phyloP scores from a whole-genome alignment of 2,113 vertebrate species.

The Chiloscyllium plagiosum region DNA sequence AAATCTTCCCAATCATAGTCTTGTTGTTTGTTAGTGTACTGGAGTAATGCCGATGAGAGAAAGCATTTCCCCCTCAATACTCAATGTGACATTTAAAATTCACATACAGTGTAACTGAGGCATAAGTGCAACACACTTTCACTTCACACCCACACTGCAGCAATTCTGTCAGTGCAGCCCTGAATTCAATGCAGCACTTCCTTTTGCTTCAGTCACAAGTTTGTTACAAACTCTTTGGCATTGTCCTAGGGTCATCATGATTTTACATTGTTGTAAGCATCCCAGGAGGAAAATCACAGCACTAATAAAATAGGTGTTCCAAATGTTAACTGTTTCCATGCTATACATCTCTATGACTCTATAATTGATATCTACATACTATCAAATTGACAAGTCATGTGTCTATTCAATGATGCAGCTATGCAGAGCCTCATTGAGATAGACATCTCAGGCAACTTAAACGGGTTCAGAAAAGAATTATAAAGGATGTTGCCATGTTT shows the following conservation, averaged over 20 bases:
- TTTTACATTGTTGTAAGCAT: not conserved
- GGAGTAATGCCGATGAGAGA: not conserved
- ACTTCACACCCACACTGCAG: not conserved
- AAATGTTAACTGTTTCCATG: not conserved
- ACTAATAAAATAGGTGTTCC: not conserved
- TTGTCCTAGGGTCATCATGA: not conserved
- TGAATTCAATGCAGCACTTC: not conserved
- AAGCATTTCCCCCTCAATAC: not conserved
- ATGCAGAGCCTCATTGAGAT: not conserved
- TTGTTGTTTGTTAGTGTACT: not conserved
- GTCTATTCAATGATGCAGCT: not conserved
- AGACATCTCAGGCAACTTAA: not conserved
- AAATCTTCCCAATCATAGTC: not conserved
- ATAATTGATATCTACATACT: not conserved
- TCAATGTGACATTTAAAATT: not conserved
- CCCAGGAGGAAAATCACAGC: not conserved
- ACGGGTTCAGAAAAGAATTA: too few relatives aligned
- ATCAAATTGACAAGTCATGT: not conserved
- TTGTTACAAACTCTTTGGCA: not conserved
- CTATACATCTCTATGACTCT: too few relatives aligned
- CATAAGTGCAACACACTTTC: not conserved
- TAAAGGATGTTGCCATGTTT: too few relatives aligned
- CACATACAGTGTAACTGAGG: not conserved
- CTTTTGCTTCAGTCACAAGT: not conserved
- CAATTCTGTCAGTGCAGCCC: not conserved